Conservation (phyloP, 2,797 vertebrate species). For the Fistularia tabacaria region DNA sequence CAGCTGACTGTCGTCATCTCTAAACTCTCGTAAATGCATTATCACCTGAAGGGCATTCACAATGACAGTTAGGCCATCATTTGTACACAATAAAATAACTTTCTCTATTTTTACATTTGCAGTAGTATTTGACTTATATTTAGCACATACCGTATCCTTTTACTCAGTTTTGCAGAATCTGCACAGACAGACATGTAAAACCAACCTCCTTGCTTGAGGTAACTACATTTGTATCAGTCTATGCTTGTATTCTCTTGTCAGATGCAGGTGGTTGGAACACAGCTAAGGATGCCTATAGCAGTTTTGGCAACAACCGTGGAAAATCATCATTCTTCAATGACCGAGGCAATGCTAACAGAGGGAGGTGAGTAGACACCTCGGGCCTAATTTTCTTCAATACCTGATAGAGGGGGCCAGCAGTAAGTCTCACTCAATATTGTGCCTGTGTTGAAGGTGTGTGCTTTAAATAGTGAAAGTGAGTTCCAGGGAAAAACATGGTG, state of each 20-base stretch:
- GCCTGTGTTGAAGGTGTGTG: too few relatives aligned
- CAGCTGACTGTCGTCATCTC: too few relatives aligned
- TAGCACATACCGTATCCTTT: too few relatives aligned
- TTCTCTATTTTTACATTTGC: too few relatives aligned
- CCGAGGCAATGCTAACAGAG: conserved; percentile 83
- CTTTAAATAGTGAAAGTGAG: too few relatives aligned
- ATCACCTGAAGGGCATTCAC: too few relatives aligned
- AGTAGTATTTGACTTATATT: too few relatives aligned
- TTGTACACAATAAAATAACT: too few relatives aligned
- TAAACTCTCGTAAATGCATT: too few relatives aligned
- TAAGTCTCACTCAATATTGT: background rate
- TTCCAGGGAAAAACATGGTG: too few relatives aligned
- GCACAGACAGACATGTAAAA: too few relatives aligned
- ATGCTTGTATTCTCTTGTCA: conserved; percentile 11
- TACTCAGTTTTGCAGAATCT: background rate
- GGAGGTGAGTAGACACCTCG: conserved; percentile 71
- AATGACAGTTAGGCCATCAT: too few relatives aligned
- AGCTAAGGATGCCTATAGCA: conserved; percentile 87
- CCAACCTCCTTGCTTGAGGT: background rate
- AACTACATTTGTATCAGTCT: background rate
- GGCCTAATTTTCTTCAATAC: background rate
- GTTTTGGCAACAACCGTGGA: conserved; percentile 89
- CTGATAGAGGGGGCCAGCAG: background rate
- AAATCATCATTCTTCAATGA: conserved; percentile 88
- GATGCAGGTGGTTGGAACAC: conserved; percentile 84